Conservation (phyloP, 2,797 vertebrate species). For the Emys orbicularis region DNA sequence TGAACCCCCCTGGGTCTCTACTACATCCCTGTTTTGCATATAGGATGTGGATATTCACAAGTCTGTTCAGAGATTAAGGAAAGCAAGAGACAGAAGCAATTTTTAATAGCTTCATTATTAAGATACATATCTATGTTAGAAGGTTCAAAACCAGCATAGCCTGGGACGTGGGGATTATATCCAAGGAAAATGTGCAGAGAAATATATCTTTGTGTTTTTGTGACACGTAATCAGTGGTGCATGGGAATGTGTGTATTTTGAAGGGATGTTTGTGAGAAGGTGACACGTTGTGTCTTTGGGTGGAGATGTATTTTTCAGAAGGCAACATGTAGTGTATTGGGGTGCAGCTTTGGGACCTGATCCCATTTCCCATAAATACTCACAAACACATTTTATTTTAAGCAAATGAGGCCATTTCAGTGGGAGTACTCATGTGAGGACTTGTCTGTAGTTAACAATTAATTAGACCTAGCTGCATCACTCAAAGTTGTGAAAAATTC, state of each 20-base stretch:
- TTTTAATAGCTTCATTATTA: not conserved
- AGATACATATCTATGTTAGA: not conserved
- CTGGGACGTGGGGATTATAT: not conserved
- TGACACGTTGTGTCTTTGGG: too few species aligned
- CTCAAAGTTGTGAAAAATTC: not conserved
- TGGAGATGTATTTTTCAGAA: not conserved
- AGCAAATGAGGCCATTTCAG: not conserved
- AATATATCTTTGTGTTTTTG: not conserved
- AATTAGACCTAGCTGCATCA: not conserved
- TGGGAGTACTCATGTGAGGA: not conserved
- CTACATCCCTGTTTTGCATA: not conserved
- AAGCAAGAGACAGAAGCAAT: not conserved
- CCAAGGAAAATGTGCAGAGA: not conserved
- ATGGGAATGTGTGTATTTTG: not conserved
- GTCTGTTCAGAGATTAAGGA: not conserved
- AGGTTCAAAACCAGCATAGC: not conserved
- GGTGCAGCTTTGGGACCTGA: not conserved
- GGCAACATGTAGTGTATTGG: not conserved
- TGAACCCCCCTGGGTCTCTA: not conserved
- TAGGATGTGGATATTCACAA: not conserved
- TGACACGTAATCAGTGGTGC: not conserved
- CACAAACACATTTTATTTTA: not conserved
- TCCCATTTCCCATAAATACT: not conserved
- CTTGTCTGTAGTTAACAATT: not conserved
- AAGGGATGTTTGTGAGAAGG: not conserved